Conservation (phyloP, 2,888 invertebrate genomes). For the Boloria selene region DNA sequence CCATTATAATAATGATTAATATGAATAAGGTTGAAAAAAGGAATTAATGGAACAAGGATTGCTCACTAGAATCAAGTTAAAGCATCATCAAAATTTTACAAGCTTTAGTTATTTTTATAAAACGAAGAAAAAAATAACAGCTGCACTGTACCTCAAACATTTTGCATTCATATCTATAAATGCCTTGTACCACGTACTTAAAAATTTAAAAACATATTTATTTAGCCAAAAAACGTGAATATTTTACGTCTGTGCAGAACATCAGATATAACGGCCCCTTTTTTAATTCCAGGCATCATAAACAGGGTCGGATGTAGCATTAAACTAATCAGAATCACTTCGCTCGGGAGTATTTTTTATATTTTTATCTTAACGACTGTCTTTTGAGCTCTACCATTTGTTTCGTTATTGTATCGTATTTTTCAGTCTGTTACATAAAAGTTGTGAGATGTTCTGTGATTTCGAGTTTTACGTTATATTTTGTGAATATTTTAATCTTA, state of each 20-base stretch:
- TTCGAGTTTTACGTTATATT: too few relatives aligned
- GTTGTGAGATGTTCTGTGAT: too few relatives aligned
- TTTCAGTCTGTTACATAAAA: not conserved
- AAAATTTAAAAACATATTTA: not conserved
- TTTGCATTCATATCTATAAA: too few relatives aligned
- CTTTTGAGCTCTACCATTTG: conserved; percentile 30
- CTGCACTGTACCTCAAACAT: too few relatives aligned
- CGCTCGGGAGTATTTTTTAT: conserved; percentile 34
- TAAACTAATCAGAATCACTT: conserved; percentile 43
- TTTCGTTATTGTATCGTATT: not conserved
- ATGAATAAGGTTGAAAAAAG: too few relatives aligned
- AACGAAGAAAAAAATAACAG: too few relatives aligned
- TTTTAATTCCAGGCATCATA: conserved; percentile 11
- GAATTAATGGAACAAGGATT: too few relatives aligned
- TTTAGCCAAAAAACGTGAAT: not conserved
- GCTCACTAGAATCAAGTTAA: too few relatives aligned
- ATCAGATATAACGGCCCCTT: conserved; percentile 1
- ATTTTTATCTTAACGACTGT: conserved; percentile 38
- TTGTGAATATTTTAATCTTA: too few relatives aligned
- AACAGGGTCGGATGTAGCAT: conserved; percentile 31
- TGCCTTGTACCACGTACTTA: too few relatives aligned
- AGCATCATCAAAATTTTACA: too few relatives aligned
- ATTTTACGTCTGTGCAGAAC: not conserved
- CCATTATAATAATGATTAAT: not conserved
- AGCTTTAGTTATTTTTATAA: too few relatives aligned